These are phyloP conservation scores for Lasioglossum leucozonium DNA, from an alignment of 2,888 invertebrate species.

Conservation along the genomic window DNA sequence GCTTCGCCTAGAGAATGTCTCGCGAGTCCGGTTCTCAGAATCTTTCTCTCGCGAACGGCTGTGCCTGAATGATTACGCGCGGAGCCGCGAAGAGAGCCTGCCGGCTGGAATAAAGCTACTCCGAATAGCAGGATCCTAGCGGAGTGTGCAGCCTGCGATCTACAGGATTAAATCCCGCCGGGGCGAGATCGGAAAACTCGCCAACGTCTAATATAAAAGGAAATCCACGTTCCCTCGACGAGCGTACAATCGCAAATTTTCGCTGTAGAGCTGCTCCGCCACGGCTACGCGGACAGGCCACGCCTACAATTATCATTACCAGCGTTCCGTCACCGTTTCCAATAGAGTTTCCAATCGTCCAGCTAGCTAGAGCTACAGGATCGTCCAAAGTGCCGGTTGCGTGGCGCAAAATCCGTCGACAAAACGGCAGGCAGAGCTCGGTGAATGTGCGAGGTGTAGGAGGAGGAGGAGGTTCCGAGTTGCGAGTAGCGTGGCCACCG, in stretches of 20 bases:
- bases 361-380: neutral
- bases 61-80: slow-evolving; percentile 80
- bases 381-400: neutral
- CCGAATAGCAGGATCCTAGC: slow-evolving; percentile 3
- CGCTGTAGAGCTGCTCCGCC: neutral
- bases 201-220: neutral
- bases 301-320: neutral
- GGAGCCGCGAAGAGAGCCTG: slow-evolving; percentile 53
- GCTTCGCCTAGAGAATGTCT: slow-evolving; percentile 78
- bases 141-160: neutral
- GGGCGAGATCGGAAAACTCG: neutral
- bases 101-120: neutral
- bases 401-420: slow-evolving; percentile 42
- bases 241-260: neutral
- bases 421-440: slow-evolving; percentile 40
- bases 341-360: neutral
- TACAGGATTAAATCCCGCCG: neutral
- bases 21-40: slow-evolving; percentile 85
- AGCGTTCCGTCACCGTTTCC: neutral
- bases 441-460: slow-evolving; percentile 22
- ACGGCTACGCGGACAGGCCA: neutral
- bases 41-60: slow-evolving; percentile 86
- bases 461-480: slow-evolving; percentile 35
- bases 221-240: neutral
- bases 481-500: slow-evolving; percentile 36